These are phyloP conservation scores for Anolis apletophallus DNA, from an alignment of 2,797 vertebrate genomes.

Conservation along the genomic window DNA sequence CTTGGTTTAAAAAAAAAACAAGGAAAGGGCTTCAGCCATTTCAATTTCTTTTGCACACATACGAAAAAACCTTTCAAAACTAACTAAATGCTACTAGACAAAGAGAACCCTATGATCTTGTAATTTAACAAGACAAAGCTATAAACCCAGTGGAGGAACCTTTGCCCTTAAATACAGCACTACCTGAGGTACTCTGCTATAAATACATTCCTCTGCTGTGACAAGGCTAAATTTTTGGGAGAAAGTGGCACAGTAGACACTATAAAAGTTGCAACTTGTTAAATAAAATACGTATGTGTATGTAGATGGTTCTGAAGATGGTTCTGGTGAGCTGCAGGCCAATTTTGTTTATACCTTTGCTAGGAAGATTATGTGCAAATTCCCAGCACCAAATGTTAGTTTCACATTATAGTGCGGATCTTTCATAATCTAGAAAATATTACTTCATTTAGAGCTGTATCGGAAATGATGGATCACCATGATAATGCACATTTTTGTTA, in stretches of 20 bases:
- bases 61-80: neutral
- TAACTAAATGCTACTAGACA: neutral
- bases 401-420: neutral
- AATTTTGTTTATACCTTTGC: conserved; percentile 13
- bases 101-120: conserved; percentile 6
- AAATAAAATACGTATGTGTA: no score
- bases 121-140: conserved; percentile 29
- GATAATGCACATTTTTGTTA: conserved; percentile 37
- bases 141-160: neutral
- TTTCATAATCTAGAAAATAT: conserved; percentile 28
- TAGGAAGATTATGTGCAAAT: neutral
- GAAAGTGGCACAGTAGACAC: neutral
- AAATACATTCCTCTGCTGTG: neutral
- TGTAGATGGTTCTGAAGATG: neutral
- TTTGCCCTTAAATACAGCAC: conserved; percentile 17
- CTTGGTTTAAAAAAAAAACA: neutral
- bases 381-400: neutral
- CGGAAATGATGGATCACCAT: conserved; percentile 21
- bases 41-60: neutral
- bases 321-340: conserved; percentile 21
- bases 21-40: neutral
- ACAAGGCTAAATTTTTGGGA: neutral
- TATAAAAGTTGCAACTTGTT: neutral
- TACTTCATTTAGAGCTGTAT: conserved; percentile 33
- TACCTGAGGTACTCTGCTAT: neutral